Conservation (phyloP, 2,797 vertebrate genomes). For the Pantherophis vulpinus region DNA sequence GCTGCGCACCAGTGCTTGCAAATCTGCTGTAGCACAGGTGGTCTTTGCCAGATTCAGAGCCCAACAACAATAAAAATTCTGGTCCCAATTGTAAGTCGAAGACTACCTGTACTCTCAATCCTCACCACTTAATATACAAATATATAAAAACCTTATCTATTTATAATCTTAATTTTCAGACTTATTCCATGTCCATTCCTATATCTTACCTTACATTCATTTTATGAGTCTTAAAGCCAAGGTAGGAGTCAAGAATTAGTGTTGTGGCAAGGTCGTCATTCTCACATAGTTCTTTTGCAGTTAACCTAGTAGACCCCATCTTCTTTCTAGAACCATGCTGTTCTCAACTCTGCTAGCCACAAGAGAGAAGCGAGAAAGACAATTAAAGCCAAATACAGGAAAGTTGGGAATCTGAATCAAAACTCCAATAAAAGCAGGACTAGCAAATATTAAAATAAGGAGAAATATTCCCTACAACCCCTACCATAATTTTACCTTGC, state of each 20-base stretch:
- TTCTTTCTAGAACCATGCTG: constrained; percentile 61
- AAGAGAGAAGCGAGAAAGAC: background rate
- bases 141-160: background rate
- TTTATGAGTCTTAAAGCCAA: constrained; percentile 92
- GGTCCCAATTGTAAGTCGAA: background rate
- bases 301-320: constrained; percentile 91
- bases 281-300: constrained; percentile 90
- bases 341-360: constrained; percentile 45
- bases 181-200: background rate
- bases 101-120: background rate
- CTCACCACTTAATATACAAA: no score
- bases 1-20: background rate
- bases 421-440: background rate
- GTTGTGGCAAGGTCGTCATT: constrained; percentile 91
- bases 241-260: constrained; percentile 86
- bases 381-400: background rate
- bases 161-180: background rate
- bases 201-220: constrained; percentile 88
- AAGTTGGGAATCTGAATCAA: background rate
- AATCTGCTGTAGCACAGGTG: background rate
- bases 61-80: background rate
- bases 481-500: background rate
- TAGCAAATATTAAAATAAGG: background rate
- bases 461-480: background rate
- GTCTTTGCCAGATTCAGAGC: background rate